These are phyloP conservation scores for Cantharis rufa DNA, from an alignment of 2,888 invertebrate genomes.

Conservation along the genomic window DNA sequence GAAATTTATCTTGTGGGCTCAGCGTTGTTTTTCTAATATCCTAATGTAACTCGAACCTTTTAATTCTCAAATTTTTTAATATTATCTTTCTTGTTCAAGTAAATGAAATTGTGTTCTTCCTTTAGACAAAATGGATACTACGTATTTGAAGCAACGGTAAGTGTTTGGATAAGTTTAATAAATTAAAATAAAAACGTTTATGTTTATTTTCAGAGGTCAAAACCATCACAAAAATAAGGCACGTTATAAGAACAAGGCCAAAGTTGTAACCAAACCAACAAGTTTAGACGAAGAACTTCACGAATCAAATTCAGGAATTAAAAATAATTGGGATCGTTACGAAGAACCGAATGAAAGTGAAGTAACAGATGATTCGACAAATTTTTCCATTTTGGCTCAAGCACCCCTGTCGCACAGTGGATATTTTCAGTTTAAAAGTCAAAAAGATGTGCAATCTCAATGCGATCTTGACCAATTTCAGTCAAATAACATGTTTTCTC, in stretches of 20 bases:
- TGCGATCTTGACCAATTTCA: constrained; percentile 15
- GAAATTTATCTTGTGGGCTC: no score
- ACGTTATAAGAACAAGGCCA: constrained; percentile 8
- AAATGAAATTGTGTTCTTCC: not conserved
- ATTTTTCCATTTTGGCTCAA: constrained; percentile 35
- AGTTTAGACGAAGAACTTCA: not conserved
- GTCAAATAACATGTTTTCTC: constrained; percentile 30
- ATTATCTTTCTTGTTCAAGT: not conserved
- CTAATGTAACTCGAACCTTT: no score
- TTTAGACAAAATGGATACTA: not conserved
- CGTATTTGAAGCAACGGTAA: not conserved
- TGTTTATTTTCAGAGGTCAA: constrained; percentile 6
- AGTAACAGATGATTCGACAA: constrained; percentile 20
- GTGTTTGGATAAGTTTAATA: not conserved
- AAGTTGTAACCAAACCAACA: not conserved
- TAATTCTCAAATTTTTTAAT: not conserved
- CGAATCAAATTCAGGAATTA: not conserved
- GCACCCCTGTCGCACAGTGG: constrained; percentile 37
- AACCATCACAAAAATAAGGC: constrained; percentile 16
- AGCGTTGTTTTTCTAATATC: no score
- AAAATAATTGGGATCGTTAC: constrained; percentile 37
- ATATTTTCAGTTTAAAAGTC: constrained; percentile 40
- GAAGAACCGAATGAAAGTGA: constrained; percentile 30
- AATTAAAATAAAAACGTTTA: not conserved
- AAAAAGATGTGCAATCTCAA: constrained; percentile 26